Conservation (phyloP, 2,797 vertebrate genomes). For the Myotis planiceps region DNA sequence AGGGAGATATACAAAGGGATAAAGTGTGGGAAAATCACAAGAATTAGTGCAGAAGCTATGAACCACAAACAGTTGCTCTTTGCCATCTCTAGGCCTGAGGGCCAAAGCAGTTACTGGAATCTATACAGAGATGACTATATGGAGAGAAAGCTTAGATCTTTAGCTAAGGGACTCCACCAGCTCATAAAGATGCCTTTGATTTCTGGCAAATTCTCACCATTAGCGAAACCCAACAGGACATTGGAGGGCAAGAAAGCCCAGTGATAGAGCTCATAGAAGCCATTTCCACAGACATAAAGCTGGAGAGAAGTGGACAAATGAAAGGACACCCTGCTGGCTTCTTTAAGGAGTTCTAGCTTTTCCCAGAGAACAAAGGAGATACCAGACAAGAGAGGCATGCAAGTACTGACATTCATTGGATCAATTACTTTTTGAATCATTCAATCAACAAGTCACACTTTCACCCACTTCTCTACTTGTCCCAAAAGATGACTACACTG, state of each 20-base stretch:
- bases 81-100: background rate
- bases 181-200: background rate
- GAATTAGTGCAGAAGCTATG: background rate
- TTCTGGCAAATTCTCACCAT: background rate
- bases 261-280: background rate
- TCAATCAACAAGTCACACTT: background rate
- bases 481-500: background rate
- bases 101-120: background rate
- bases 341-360: background rate
- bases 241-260: background rate
- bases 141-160: background rate
- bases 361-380: background rate
- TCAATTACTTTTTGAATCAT: background rate
- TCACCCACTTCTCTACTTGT: background rate
- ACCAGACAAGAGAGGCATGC: background rate
- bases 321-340: background rate
- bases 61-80: background rate
- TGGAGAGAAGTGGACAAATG: background rate
- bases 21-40: background rate
- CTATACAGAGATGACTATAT: background rate
- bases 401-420: background rate
- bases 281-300: background rate
- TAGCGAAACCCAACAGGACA: background rate
- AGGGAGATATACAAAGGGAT: background rate
- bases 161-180: background rate